phyloP scores from a whole-genome alignment of 2,888 invertebrate genomes.

The Heliothis peltigera region DNA sequence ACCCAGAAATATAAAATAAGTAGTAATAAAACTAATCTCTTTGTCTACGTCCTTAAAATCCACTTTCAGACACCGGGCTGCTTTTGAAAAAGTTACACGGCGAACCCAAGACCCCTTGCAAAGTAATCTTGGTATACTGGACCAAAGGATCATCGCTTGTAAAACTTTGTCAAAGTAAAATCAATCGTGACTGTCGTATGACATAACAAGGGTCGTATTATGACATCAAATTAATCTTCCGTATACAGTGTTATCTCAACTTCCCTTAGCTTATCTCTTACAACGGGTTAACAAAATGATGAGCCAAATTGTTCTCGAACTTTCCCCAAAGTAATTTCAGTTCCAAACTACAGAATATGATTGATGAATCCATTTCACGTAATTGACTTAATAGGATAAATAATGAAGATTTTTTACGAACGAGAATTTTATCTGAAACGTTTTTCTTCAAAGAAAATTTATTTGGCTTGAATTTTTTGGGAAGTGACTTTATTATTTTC shows the following conservation, averaged over 20 bases:
- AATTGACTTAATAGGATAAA: neutral
- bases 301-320: conserved; percentile 26
- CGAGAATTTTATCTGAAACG: neutral
- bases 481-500: conserved; percentile 4
- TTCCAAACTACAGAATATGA: conserved; percentile 33
- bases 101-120: too few species aligned
- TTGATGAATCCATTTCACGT: conserved; percentile 27
- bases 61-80: too few species aligned
- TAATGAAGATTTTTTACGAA: conserved; percentile 18
- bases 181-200: neutral
- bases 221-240: conserved; percentile 1
- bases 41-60: too few species aligned
- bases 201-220: neutral
- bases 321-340: conserved; percentile 28
- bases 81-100: too few species aligned
- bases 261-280: neutral
- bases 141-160: too few species aligned
- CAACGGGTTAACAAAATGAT: conserved; percentile 6
- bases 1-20: too few species aligned
- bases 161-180: too few species aligned
- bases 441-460: neutral
- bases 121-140: too few species aligned
- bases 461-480: neutral
- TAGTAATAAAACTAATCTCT: too few species aligned
- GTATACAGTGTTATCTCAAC: neutral